A percentile compares a stretch with the other conserved stretches of the same genome.
phyloP scores from a whole-genome alignment of 2,113 vertebrate genomes.

The Toxotes jaculatrix region DNA sequence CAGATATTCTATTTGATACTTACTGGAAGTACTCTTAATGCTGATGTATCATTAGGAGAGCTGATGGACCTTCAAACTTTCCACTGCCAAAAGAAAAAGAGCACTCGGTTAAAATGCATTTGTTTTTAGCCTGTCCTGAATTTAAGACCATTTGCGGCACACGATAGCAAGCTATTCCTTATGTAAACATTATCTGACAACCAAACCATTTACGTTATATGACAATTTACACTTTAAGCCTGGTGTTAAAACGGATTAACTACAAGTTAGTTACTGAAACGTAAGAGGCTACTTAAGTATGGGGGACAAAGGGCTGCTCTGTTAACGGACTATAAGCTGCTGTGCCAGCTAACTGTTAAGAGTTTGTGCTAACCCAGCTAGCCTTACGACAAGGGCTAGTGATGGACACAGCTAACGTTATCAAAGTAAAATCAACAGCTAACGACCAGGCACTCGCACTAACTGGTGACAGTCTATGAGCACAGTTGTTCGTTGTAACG shows the following conservation, averaged over 20 bases:
- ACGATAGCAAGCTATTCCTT: neutral
- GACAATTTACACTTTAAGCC: neutral
- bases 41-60: conserved; percentile 88
- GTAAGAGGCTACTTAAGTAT: conserved; percentile 9
- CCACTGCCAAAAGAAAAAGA: conserved; percentile 78
- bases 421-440: neutral
- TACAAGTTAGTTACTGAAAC: conserved; percentile 7
- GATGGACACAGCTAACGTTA: conserved; percentile 12
- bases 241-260: conserved; percentile 2
- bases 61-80: conserved; percentile 85
- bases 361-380: conserved; percentile 2
- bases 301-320: conserved; percentile 53
- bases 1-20: conserved; percentile 75
- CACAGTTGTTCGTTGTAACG: neutral
- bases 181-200: neutral
- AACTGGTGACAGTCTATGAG: neutral
- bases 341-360: conserved; percentile 10
- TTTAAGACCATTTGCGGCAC: neutral
- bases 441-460: neutral
- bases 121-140: neutral
- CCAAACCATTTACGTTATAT: neutral
- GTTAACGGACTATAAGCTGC: conserved; percentile 31
- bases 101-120: neutral
- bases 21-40: conserved; percentile 87
- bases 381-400: neutral